phyloP scores from a whole-genome alignment of 2,113 vertebrate genomes.

The Pangasianodon hypophthalmus region DNA sequence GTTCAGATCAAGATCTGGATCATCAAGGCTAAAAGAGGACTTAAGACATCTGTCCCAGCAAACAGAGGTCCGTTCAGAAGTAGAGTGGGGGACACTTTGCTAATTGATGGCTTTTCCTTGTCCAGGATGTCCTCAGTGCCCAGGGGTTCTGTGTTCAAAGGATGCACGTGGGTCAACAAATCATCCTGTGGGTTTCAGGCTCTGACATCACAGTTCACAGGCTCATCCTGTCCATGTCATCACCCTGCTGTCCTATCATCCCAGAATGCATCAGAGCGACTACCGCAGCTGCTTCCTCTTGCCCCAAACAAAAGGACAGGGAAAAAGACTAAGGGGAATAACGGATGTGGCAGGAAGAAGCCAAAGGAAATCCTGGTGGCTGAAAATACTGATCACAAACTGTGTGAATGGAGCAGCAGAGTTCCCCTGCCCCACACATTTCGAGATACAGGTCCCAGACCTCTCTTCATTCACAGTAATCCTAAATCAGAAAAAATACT shows the following conservation, averaged over 20 bases:
- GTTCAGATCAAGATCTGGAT: conserved; percentile 72
- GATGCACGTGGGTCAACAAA: conserved; percentile 34
- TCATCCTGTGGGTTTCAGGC: conserved; percentile 35
- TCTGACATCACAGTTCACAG: conserved; percentile 39
- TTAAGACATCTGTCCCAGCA: conserved; percentile 45
- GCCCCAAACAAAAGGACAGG: conserved; percentile 25
- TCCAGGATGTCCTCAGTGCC: conserved; percentile 71
- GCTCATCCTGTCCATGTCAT: conserved; percentile 15
- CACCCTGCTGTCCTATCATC: neutral
- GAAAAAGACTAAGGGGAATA: conserved; percentile 22
- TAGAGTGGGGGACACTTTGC: conserved; percentile 57
- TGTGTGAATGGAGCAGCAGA: conserved; percentile 51
- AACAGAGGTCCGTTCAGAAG: conserved; percentile 50
- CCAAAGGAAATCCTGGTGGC: conserved; percentile 22
- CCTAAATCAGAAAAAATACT: conserved; percentile 50
- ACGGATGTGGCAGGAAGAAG: conserved; percentile 9
- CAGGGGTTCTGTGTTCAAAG: conserved; percentile 48
- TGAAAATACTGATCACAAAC: conserved; percentile 45
- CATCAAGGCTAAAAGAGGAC: conserved; percentile 51
- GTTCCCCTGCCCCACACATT: conserved; percentile 65
- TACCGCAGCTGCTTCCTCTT: conserved; percentile 56
- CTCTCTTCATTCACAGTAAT: conserved; percentile 46
- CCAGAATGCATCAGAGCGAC: conserved; percentile 32
- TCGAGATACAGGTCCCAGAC: conserved; percentile 45
- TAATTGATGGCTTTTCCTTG: conserved; percentile 75